Conservation (phyloP, 2,113 vertebrate species). For the Siniperca knerii region DNA sequence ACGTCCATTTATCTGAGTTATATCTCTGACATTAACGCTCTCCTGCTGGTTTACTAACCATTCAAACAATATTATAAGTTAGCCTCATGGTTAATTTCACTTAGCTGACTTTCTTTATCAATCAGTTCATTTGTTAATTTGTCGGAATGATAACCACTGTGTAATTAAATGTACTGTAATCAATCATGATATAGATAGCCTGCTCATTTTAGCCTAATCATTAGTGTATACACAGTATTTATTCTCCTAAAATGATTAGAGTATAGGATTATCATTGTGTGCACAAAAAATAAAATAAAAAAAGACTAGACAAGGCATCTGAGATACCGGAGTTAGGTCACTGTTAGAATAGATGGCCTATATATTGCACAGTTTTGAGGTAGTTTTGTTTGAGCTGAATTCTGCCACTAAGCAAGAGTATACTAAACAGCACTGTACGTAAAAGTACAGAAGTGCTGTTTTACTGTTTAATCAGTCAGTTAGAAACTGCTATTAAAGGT, state of each 20-base stretch:
- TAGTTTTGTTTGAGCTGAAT: slow-evolving; percentile 16
- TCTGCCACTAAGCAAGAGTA: neutral
- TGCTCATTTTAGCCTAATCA: neutral
- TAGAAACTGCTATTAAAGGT: slow-evolving; percentile 59
- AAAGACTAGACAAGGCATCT: slow-evolving; percentile 7
- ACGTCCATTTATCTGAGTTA: slow-evolving; percentile 72
- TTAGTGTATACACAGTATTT: neutral
- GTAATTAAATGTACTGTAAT: slow-evolving; percentile 9
- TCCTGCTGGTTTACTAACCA: slow-evolving; percentile 39
- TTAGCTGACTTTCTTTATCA: slow-evolving; percentile 15
- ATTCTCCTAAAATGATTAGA: neutral
- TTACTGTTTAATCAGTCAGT: slow-evolving; percentile 45
- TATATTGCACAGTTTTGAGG: slow-evolving; percentile 33
- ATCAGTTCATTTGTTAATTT: slow-evolving; percentile 11
- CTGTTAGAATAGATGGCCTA: slow-evolving; percentile 34
- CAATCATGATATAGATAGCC: neutral
- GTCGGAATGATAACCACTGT: neutral
- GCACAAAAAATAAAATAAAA: neutral
- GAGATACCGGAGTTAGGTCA: slow-evolving; percentile 18
- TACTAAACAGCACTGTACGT: neutral
- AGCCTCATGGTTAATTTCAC: slow-evolving; percentile 30
- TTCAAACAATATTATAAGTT: slow-evolving; percentile 46
- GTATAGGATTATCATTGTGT: neutral
- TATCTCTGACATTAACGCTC: slow-evolving; percentile 59
- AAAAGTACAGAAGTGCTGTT: slow-evolving; percentile 24